phyloP scores from a whole-genome alignment of 1,140 invertebrate species.

The Tetragonula clypearis region DNA sequence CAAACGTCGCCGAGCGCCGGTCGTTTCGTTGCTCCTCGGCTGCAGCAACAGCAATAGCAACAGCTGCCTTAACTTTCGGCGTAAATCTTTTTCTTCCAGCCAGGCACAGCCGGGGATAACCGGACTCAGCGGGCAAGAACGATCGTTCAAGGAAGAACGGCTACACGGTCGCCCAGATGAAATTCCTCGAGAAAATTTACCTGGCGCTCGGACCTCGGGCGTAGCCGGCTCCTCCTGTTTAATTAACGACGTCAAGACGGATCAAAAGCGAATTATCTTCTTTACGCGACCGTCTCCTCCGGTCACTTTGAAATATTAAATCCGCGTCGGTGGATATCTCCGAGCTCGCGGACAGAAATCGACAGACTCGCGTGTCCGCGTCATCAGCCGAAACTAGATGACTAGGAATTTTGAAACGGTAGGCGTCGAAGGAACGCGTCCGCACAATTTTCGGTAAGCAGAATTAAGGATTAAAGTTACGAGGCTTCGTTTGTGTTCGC shows the following conservation, averaged over 20 bases:
- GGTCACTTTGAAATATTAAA: background rate
- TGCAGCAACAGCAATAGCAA: background rate
- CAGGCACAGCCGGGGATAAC: background rate
- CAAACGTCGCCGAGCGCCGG: slow-evolving; percentile 19
- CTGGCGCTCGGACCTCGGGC: background rate
- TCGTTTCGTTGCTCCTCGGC: background rate
- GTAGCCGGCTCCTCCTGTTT: background rate
- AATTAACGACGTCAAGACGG: slow-evolving; percentile 15
- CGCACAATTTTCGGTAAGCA: background rate
- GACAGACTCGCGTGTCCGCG: too few species aligned
- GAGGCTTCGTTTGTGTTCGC: background rate
- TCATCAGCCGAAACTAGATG: too few species aligned
- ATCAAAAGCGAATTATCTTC: background rate
- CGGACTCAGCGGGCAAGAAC: background rate
- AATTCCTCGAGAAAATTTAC: slow-evolving; percentile 22
- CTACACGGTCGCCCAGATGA: background rate
- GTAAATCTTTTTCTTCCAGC: slow-evolving; percentile 58
- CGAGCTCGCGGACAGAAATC: too few species aligned
- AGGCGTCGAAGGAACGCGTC: background rate
- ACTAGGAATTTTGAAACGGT: too few species aligned
- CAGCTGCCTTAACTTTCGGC: slow-evolving; percentile 50
- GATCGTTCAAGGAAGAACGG: background rate
- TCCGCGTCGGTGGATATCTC: background rate
- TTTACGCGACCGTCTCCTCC: too few species aligned
- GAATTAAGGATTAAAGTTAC: slow-evolving; percentile 60